These are phyloP conservation scores for Vireo griseus DNA, from an alignment of 2,797 vertebrate genomes.

Conservation along the genomic window DNA sequence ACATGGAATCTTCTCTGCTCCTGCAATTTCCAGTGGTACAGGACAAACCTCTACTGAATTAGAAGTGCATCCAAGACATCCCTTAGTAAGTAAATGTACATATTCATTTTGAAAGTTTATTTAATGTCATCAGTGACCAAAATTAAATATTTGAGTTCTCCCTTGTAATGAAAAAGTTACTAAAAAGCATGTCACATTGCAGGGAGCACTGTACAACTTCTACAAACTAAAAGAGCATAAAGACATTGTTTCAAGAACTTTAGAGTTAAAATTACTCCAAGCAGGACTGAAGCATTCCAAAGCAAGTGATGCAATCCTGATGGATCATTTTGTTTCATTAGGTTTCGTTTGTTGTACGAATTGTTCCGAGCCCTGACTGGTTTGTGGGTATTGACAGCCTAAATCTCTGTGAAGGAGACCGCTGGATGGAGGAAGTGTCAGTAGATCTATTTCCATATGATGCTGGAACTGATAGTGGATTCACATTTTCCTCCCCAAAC, in stretches of 20 bases:
- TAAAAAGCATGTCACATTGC: neutral
- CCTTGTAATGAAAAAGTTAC: neutral
- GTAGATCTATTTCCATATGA: constrained; percentile 90
- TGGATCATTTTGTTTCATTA: constrained; percentile 53
- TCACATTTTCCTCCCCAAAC: constrained; percentile 97
- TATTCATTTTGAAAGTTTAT: neutral
- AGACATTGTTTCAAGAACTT: neutral
- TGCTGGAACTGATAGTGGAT: constrained; percentile 95
- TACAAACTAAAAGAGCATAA: neutral
- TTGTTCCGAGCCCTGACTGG: constrained; percentile 97
- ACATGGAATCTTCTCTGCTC: constrained; percentile 89
- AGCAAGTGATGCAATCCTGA: neutral
- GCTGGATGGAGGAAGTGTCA: constrained; percentile 84
- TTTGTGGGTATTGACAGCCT: constrained; percentile 91
- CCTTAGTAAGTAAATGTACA: constrained; percentile 83
- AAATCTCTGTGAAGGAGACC: constrained; percentile 85
- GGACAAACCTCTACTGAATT: constrained; percentile 88
- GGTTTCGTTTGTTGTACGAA: constrained; percentile 90
- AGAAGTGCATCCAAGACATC: constrained; percentile 88
- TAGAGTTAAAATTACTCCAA: neutral
- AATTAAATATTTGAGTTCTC: neutral
- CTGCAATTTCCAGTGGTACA: constrained; percentile 85
- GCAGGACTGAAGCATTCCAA: neutral
- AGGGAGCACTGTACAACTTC: neutral
- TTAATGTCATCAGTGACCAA: neutral